Conservation (phyloP, 92 coral and sea anemone genomes). For the Palythoa caribaeorum region DNA sequence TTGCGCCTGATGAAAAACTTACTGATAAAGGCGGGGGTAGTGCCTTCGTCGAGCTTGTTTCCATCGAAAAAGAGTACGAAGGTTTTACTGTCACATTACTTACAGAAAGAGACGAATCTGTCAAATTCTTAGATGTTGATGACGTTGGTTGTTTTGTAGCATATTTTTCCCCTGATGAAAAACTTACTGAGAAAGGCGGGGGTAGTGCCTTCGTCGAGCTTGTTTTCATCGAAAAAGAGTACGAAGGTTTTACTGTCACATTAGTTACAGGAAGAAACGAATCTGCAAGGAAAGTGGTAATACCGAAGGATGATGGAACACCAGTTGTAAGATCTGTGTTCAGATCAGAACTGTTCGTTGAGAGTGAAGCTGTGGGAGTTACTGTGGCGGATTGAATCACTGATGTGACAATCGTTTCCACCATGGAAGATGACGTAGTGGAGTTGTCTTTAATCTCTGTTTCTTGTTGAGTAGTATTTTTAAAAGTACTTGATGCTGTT, state of each 20-base stretch:
- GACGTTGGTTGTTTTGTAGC: no score
- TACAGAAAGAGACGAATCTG: no score
- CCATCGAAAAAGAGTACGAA: neutral
- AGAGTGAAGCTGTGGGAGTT: neutral
- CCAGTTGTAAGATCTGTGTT: neutral
- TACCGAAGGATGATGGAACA: neutral
- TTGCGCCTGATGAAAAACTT: no score
- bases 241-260: neutral
- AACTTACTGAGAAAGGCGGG: neutral
- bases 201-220: neutral
- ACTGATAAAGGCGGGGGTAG: neutral
- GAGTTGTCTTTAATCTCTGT: neutral
- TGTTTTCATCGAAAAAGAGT: neutral
- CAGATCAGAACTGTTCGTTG: neutral
- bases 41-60: neutral
- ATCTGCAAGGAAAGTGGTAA: neutral
- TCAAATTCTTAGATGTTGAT: no score
- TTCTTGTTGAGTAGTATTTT: neutral
- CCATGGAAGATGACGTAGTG: neutral
- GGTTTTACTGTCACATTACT: neutral
- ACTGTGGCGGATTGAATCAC: neutral
- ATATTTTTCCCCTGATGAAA: no score
- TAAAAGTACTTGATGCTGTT: neutral
- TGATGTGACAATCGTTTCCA: neutral
- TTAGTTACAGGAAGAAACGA: neutral